phyloP scores from a whole-genome alignment of 2,797 vertebrate species.

The Ibycter americanus region DNA sequence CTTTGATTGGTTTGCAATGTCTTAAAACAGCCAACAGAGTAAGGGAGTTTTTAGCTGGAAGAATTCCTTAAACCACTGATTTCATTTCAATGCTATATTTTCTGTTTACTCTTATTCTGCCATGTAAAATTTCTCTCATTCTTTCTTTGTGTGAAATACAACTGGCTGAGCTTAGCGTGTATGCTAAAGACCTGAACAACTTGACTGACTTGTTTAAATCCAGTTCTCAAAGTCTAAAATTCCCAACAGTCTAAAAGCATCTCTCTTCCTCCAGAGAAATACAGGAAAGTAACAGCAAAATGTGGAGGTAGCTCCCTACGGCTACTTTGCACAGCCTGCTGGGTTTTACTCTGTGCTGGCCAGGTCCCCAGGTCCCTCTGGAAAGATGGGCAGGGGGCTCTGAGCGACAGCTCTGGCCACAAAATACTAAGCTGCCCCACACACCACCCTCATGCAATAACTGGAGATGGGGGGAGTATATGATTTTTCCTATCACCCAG shows the following conservation, averaged over 20 bases:
- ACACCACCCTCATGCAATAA: not conserved
- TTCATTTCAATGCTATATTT: not conserved
- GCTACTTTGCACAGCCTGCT: not conserved
- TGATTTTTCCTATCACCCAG: not conserved
- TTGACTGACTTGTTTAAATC: slow-evolving; percentile 23
- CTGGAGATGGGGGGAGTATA: not conserved
- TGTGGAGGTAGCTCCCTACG: not conserved
- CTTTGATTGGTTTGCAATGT: not conserved
- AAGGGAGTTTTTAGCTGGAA: not conserved
- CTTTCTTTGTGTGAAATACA: not conserved
- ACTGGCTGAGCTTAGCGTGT: not conserved
- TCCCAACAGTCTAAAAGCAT: not conserved
- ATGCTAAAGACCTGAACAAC: not conserved
- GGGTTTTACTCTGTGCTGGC: not conserved
- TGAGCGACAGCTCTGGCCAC: not conserved
- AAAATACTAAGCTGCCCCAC: not conserved
- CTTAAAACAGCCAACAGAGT: not conserved
- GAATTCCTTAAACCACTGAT: not conserved
- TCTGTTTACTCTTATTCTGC: not conserved
- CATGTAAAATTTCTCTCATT: not conserved
- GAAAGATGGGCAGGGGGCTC: not conserved
- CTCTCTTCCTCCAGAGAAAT: not conserved
- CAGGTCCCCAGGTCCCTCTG: not conserved
- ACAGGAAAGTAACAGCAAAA: not conserved
- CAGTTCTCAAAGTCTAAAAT: not conserved